Evolutionary conservation across 64 coral and sea anemone genomes (phyloP), one percentile per base, ranked within the genome.

Genomic region (Montipora foliosa): DNA sequence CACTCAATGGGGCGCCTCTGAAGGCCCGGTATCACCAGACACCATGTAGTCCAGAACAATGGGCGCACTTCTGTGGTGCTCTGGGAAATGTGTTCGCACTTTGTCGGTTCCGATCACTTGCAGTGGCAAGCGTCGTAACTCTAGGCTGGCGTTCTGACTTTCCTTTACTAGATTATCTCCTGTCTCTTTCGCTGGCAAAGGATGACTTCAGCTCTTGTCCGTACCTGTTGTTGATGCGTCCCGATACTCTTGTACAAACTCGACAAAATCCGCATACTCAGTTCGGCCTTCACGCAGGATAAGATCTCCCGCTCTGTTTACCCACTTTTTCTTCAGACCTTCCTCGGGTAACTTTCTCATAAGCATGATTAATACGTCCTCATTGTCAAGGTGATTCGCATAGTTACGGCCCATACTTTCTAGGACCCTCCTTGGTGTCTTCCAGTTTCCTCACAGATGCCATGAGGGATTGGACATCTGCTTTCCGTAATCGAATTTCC

Each of bases 301-400:
- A 16, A 95, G 77, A 69, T 95, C 84, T 71, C 96, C 93, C 20
- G 93, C 96, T 58, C 62, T 88, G 20, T 98, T 84, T 2, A 89
- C 89, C 93, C 93, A 95, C 29, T 95, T 92, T 45, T 85, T 94
- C 14, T 95, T 95, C 8, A 98, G 79, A 37, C 84, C 86, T 12
- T 95, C 92, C 46, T 97, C 92, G 8, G 89, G 82, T 44, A 97
- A 76, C 81, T 97, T 97, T 78, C 83, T 94, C 93, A 95, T 90
- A 24, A 93, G 24, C 74, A 79, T 84, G 6, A 95, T 58, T 64
- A 95, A 93, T 3, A 81, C 91, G 13, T 98, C 93, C 37, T 98
- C 93, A 46, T 81, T 95, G 76, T 95, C 90, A 0, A 98, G 59
- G 22, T 93, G 19, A 68, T 15, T 81, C 5, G 67, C 25, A 49